Conservation (phyloP, 2,888 invertebrate genomes). For the Tinea pellionella region DNA sequence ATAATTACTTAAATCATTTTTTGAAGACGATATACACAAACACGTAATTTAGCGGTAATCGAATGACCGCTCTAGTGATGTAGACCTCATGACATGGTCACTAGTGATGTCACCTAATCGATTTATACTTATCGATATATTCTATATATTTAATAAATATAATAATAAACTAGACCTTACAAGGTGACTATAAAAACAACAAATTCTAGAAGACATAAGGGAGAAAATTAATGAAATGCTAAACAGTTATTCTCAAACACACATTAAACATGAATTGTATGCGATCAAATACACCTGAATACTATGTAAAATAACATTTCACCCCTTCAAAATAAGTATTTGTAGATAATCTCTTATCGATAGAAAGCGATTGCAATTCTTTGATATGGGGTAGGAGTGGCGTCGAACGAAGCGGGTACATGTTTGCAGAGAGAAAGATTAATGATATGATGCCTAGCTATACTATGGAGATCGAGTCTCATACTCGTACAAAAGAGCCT, state of each 20-base stretch:
- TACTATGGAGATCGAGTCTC: constrained; percentile 42
- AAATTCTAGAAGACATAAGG: no score
- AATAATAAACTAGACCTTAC: no score
- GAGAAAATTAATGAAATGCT: no score
- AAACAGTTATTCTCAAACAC: not conserved
- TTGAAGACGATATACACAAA: no score
- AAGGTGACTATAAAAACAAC: no score
- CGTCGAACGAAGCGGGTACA: constrained; percentile 20
- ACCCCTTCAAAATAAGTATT: constrained; percentile 5
- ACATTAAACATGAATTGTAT: not conserved
- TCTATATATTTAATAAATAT: no score
- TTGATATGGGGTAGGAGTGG: not conserved
- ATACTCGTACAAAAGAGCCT: constrained; percentile 56
- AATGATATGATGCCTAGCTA: constrained; percentile 50
- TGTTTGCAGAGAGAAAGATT: constrained; percentile 51
- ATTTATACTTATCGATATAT: no score
- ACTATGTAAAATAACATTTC: constrained; percentile 3
- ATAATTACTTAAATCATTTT: no score
- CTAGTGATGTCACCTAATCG: no score
- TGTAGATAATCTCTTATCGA: constrained; percentile 13
- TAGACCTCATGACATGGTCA: no score
- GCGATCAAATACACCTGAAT: not conserved
- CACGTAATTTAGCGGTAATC: no score
- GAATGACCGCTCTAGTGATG: no score
- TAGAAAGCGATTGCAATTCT: constrained; percentile 5